These are phyloP conservation scores for Bothrops jararaca DNA, from an alignment of 2,113 vertebrate genomes.

Conservation along the genomic window DNA sequence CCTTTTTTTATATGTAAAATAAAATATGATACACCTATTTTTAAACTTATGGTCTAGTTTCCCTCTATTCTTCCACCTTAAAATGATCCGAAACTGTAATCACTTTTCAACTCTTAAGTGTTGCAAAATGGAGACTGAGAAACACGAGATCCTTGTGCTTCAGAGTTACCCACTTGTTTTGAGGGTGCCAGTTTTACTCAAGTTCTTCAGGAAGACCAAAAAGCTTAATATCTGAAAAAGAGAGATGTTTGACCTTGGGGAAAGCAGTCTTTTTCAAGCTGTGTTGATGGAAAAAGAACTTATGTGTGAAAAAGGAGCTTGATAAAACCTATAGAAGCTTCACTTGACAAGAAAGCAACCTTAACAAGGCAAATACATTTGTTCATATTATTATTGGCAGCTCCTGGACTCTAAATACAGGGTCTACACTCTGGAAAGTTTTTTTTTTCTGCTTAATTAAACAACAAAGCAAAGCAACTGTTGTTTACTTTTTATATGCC, in stretches of 20 bases:
- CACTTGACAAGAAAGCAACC: constrained; percentile 47
- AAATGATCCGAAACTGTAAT: background rate
- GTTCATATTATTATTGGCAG: constrained; percentile 51
- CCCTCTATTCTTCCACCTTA: background rate
- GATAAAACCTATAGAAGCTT: constrained; percentile 50
- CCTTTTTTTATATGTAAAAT: background rate
- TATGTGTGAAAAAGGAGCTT: constrained; percentile 49
- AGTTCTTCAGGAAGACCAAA: constrained; percentile 21
- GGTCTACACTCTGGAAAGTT: constrained; percentile 46
- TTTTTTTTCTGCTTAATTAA: constrained; percentile 59
- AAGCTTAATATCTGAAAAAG: constrained; percentile 13
- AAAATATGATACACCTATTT: background rate
- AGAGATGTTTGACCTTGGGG: constrained; percentile 19
- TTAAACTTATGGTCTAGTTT: background rate
- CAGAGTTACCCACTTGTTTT: background rate
- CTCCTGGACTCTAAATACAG: constrained; percentile 17
- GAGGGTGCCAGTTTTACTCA: constrained; percentile 4
- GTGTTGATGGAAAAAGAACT: constrained; percentile 32
- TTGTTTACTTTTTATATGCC: constrained; percentile 56
- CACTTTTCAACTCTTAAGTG: background rate
- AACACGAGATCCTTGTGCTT: background rate
- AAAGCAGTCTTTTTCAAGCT: constrained; percentile 39
- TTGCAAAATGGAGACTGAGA: background rate
- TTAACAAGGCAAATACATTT: constrained; percentile 42
- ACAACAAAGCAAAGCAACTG: constrained; percentile 39